These are phyloP conservation scores for Musca vetustissima DNA, from an alignment of 1,140 invertebrate genomes.

Conservation along the genomic window DNA sequence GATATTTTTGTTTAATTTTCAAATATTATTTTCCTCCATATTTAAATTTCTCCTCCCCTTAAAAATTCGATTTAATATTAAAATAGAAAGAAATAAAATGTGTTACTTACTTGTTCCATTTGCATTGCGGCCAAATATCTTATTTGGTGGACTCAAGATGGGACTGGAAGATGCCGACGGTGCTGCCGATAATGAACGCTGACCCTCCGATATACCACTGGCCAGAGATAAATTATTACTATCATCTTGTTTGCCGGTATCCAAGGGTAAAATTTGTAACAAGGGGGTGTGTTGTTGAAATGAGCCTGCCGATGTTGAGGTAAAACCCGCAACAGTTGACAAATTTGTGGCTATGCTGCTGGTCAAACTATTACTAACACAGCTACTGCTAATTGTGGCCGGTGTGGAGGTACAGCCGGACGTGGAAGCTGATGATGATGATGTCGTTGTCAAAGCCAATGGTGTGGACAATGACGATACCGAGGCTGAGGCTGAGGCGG, in stretches of 20 bases:
- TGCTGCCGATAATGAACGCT: conserved; percentile 47
- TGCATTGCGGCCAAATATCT: conserved; percentile 55
- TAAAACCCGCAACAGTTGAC: background rate
- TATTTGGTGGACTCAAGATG: conserved; percentile 53
- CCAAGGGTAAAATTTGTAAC: conserved; percentile 16
- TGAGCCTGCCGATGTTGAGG: background rate
- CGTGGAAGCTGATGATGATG: background rate
- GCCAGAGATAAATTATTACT: conserved; percentile 47
- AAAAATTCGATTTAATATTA: no score
- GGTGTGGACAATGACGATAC: background rate
- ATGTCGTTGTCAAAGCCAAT: conserved; percentile 3
- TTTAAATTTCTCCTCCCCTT: no score
- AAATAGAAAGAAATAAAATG: background rate
- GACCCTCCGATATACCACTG: conserved; percentile 47
- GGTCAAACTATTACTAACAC: background rate
- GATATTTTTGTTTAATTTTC: no score
- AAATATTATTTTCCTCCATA: no score
- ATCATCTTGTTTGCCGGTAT: conserved; percentile 36
- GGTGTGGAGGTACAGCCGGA: no score
- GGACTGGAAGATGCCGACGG: conserved; percentile 53
- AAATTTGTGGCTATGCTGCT: conserved; percentile 21
- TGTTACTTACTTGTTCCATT: conserved; percentile 56
- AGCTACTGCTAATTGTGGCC: conserved; percentile 22
- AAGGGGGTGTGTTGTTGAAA: background rate
- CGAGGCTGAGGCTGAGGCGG: background rate